Evolutionary conservation across 2,888 invertebrate species (phyloP), one percentile per base, ranked within the genome.

Genomic region (Cephus nigrinus): DNA sequence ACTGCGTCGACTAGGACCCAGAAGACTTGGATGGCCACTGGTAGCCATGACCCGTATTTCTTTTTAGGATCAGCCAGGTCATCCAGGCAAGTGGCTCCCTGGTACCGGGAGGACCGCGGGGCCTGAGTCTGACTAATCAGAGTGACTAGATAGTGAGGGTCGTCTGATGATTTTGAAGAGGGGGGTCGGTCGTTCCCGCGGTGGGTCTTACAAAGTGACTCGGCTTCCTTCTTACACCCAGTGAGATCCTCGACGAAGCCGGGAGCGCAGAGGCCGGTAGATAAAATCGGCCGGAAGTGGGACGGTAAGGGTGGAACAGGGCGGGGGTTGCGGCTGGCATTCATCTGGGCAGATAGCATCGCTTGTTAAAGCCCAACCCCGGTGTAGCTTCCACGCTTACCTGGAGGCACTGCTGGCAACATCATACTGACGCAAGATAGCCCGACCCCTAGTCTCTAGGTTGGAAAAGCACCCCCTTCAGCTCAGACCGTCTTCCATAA

Each of bases 261-360:
- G 31, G 69, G 69, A 1, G 30, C 69, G 69, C 15, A 9, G 69
- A 82, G 82, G 81, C 81, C 78, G 80, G 77, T 80, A 85, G 88
- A 88, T 87, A 87, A 81, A 84, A 88, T 88, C 88, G 82, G 81
- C 82, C 75, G 79, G 75, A 30, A 76, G 75, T 72, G 40, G 71
- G 55, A 68, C 9, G 33, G 69, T 80, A 74, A 68, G 72, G 81
- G 84, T 77, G 81, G 82, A 82, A 80, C 84, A 80, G 86, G 83
- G 81, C 81, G 81, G 84, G 86, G 85, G 84, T 80, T 71, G 82
- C 82, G 84, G 81, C 77, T 84, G 85, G 89, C 89, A 90, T 91
- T 90, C 90, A 90, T 90, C 88, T 87, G 88, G 83, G 81, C 85
- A 88, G 91, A 91, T 91, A 91, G 86, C 86, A 91, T 91, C 91